Evolutionary conservation across 2,113 vertebrate species (phyloP).

Genomic region (Puntigrus tetrazona): DNA sequence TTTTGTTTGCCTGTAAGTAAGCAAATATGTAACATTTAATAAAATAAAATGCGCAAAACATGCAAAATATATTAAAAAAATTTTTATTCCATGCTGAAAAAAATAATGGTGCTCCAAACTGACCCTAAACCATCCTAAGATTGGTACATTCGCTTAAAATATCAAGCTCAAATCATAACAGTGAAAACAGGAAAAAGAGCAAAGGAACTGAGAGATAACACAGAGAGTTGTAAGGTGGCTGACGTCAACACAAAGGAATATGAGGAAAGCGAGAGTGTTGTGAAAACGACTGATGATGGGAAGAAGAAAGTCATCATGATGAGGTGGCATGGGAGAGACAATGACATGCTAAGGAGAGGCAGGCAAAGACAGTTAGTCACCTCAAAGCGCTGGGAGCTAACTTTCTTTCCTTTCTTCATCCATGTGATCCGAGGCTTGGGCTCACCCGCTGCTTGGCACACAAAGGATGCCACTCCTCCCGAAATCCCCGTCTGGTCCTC

Average conservation of each 20-base stretch:
- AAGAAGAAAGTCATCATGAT: constrained; percentile 11
- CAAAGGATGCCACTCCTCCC: constrained; percentile 96
- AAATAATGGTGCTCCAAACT: background rate
- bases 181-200: constrained; percentile 36
- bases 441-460: constrained; percentile 94
- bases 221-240: background rate
- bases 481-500: constrained; percentile 98
- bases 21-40: background rate
- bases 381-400: constrained; percentile 99
- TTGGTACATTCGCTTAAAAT: background rate
- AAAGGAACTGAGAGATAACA: constrained; percentile 40
- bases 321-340: constrained; percentile 60
- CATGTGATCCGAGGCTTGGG: constrained; percentile 97
- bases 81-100: background rate
- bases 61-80: too few relatives aligned
- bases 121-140: background rate
- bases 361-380: constrained; percentile 65
- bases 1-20: background rate
- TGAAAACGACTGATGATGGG: constrained; percentile 59
- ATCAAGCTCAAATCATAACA: background rate
- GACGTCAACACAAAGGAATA: background rate
- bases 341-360: constrained; percentile 56
- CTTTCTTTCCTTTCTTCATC: constrained; percentile 99
- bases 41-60: background rate
- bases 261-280: background rate